Base-by-base conservation (phyloP, 1,140 invertebrate species). In the Antheraea mylitta region DNA sequence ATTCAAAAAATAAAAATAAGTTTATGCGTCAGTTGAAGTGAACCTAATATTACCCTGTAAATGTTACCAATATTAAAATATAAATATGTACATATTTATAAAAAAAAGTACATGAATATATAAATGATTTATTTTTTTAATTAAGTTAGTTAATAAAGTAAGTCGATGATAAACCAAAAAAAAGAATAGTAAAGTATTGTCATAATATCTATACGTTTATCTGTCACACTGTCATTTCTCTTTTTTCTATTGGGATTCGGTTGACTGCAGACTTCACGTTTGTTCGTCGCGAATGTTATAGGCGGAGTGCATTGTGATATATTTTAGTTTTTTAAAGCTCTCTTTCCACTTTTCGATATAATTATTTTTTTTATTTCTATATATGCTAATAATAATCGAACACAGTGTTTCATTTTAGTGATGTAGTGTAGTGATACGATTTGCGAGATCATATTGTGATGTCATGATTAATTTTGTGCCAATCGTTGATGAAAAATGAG, bases 401-500 rank as follows among this genome's bases (percentile, higher is more conserved):
- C 13, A 59, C 16, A 10, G 53, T 59, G 53, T 45, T 53, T 42
- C 42, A 6, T 16, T 42, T 48, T 65, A 45, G 70, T 72, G 70
- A 77, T 78, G 42, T 65, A 42, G 19, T 58, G 53, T 66, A 16
- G 83, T 86, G 83, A 80, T 77, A 85, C 80, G 83, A 85, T 58
- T 66, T 66, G 22, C 58, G 65, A 58, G 65, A 30, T 66, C 8
- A 18, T 58, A 30, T 66, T 90, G 92, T 92, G 91, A 92, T 92
- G 91, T 92, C 90, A 92, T 77, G 77, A 69, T 81, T 82, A 82
- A 53, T 84, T 81, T 60, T 80, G 73, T 70, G 72, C 74, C 77
- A 79, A 89, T 86, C 86, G 87, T 88, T 92, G 85, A 88, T 42
- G 53, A 89, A 89, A 84, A 75, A 92, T 92, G 91, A 92, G 90